Evolutionary conservation across 23 tunicate genomes (phyloP).

Genomic region (Botrylloides violaceus): DNA sequence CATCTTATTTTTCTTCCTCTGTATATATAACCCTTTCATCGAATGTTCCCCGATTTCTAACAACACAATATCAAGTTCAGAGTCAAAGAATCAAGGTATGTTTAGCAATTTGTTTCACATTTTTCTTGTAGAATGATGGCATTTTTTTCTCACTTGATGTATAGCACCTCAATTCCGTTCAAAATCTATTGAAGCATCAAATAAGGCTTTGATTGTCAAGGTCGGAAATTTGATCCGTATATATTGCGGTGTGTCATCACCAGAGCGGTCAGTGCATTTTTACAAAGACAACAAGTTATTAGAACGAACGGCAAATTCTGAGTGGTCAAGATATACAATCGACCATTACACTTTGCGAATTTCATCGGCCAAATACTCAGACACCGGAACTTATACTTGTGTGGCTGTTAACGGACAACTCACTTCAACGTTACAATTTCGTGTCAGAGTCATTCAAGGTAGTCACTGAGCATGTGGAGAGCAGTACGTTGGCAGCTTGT

Average conservation of each 20-base stretch:
- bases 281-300: background rate
- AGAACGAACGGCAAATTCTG: too few relatives aligned
- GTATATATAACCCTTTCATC: background rate
- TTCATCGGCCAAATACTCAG: background rate
- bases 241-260: constrained; percentile 9
- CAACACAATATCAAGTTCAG: background rate
- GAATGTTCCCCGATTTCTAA: background rate
- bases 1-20: background rate
- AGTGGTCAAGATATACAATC: background rate
- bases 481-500: background rate
- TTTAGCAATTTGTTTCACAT: background rate
- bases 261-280: background rate
- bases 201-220: constrained; percentile 6
- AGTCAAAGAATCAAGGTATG: background rate
- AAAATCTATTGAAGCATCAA: constrained; percentile 14
- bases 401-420: background rate
- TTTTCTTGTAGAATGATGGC: background rate
- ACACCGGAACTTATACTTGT: constrained; percentile 12
- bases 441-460: background rate
- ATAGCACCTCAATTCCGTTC: constrained; percentile 13
- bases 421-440: background rate
- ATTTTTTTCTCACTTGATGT: background rate
- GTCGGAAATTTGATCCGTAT: constrained; percentile 10
- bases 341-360: constrained; percentile 4
- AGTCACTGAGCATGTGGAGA: background rate